A percentile compares a stretch with the other conserved stretches of the same genome.
Conservation (phyloP, 2,113 vertebrate genomes). For the Pipa parva region DNA sequence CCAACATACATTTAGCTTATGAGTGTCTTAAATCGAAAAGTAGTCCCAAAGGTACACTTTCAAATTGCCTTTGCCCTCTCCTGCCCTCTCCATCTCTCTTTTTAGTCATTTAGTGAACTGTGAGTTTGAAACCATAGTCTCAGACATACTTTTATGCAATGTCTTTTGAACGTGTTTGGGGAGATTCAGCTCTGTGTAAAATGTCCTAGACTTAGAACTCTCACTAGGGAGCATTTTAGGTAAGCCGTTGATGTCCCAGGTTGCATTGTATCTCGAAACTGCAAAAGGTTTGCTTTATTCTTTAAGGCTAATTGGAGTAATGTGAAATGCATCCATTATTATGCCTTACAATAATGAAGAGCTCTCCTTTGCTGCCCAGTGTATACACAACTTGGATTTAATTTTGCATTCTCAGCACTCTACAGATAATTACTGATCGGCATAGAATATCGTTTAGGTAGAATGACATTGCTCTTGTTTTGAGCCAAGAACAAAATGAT, state of each 20-base stretch:
- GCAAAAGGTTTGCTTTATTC: constrained; percentile 5
- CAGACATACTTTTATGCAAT: constrained; percentile 1
- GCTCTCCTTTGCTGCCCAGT: constrained; percentile 11
- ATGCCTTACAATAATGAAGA: constrained; percentile 9
- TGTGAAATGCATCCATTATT: constrained; percentile 25
- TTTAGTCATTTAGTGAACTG: constrained; percentile 35
- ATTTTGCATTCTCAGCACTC: constrained; percentile 33
- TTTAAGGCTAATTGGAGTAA: constrained; percentile 32
- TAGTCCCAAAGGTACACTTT: constrained; percentile 31
- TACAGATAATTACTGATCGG: constrained; percentile 35
- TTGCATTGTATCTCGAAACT: constrained; percentile 25
- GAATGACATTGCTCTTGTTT: constrained; percentile 18
- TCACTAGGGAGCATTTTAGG: constrained; percentile 22
- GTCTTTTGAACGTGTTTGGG: constrained; percentile 12
- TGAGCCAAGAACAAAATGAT: constrained; percentile 22
- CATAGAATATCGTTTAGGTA: constrained; percentile 22
- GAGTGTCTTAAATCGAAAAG: constrained; percentile 41
- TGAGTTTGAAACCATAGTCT: background rate
- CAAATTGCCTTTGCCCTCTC: constrained; percentile 41
- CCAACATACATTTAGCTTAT: constrained; percentile 40
- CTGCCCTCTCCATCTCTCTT: constrained; percentile 38
- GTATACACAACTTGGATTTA: constrained; percentile 4
- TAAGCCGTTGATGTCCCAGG: background rate
- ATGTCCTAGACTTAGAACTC: constrained; percentile 2
- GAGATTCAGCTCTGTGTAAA: constrained; percentile 10